phyloP scores from a whole-genome alignment of 1,140 invertebrate species.

The Sycophila sp. region DNA sequence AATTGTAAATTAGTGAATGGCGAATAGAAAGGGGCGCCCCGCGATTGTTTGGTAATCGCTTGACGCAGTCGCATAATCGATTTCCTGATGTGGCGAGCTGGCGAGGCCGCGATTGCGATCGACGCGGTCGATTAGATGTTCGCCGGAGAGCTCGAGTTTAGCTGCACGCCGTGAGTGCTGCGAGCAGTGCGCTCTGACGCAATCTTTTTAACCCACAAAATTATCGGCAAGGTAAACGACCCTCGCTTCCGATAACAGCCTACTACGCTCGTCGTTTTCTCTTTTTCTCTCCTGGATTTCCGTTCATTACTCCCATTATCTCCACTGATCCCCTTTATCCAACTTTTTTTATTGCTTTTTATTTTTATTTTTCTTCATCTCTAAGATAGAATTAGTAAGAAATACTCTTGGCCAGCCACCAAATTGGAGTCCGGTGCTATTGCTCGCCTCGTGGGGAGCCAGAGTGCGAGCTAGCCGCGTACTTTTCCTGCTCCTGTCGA shows the following conservation, averaged over 20 bases:
- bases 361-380: not conserved
- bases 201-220: not conserved
- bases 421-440: not conserved
- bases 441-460: not conserved
- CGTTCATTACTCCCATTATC: no score
- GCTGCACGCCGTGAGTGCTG: no score
- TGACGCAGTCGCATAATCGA: constrained; percentile 17
- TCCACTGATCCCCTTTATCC: no score
- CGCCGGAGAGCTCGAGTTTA: no score
- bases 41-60: constrained; percentile 31
- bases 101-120: no score
- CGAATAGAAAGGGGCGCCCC: no score
- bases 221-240: constrained; percentile 20
- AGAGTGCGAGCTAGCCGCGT: no score
- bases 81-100: not conserved
- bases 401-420: not conserved
- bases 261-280: not conserved
- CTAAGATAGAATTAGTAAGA: not conserved
- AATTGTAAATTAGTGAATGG: no score
- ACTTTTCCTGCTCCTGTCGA: not conserved
- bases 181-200: not conserved
- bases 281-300: no score
- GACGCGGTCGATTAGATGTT: no score
- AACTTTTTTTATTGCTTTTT: not conserved
- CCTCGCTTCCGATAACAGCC: constrained; percentile 4